phyloP scores from a whole-genome alignment of 2,113 vertebrate species.

The Aegotheles bennettii region DNA sequence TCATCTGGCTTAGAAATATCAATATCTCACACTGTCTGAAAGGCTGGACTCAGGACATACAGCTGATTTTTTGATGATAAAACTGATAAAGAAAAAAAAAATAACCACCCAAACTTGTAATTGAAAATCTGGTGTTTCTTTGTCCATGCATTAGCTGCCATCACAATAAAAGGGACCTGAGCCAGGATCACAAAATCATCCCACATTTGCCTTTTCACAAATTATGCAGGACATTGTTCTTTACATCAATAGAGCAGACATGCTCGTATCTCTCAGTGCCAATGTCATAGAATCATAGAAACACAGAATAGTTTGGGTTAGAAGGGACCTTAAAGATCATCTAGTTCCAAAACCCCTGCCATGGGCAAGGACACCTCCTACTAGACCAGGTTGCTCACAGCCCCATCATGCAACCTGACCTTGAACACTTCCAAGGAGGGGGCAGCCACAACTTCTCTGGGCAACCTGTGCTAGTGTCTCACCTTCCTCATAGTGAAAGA shows the following conservation, averaged over 20 bases:
- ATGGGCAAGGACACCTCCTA: no score
- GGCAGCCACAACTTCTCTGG: no score
- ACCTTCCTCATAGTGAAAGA: no score
- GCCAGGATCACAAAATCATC: neutral
- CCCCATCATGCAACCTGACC: no score
- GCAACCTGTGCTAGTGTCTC: no score
- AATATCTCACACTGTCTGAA: neutral
- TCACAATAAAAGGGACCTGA: neutral
- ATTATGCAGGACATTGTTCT: neutral
- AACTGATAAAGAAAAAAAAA: neutral
- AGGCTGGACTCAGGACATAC: neutral
- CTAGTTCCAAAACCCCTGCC: no score
- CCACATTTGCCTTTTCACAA: neutral
- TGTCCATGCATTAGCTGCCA: neutral
- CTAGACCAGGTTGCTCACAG: no score
- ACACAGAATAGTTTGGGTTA: no score
- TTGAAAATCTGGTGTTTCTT: neutral
- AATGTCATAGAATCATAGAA: no score
- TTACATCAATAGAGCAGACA: neutral
- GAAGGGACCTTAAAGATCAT: no score
- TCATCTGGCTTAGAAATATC: neutral
- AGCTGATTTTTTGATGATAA: neutral
- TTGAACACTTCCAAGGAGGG: no score
- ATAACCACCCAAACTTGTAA: neutral
- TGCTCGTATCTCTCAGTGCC: neutral